Base-by-base conservation (phyloP, 2,113 vertebrate genomes). In the Galemys pyrenaicus region DNA sequence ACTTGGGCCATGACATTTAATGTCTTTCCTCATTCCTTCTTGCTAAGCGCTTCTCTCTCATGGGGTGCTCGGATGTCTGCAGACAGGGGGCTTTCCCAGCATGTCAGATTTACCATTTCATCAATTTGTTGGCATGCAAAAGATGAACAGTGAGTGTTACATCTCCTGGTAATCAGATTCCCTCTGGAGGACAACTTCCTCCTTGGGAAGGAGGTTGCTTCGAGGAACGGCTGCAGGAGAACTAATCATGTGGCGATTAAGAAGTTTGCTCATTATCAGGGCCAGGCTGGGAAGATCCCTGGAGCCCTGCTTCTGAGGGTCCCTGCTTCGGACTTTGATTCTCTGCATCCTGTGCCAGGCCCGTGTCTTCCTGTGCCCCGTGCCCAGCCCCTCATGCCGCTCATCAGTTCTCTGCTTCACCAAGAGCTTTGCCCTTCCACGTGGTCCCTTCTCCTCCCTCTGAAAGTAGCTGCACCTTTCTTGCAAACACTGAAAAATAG, bases 51-150 rank as follows among this genome's bases (percentile, higher is more conserved):
- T 56, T 60, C 17, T 82, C 7, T 87, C 26, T 11, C 3, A 9
- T 35, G 32, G 0, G 1, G 20, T 35, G 32, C 74, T 41, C 39
- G 16, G 82, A 41, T 9, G 16, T 95, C 62, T 87, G 46, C 73
- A 78, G 89, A 22, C 2, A 13, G 39, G n/a, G 74, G 84, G 77
- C 49, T 94, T 96, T 87, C 86, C 85, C 82, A n/a, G 44, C 20
- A 12, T 13, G 13, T 88, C 77, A 54, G 73, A 82, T 78, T 71
- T 65, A 56, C 22, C 49, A 11, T 62, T 26, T 78, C 73, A 37
- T 74, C 51, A 64, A 26, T 62, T 56, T 28, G 84, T 41, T 13
- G 12, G 39, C 28, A 10, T 3, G 10, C 0, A 2, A 46, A 89
- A 64, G 88, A 51, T 73, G 26, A 44, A 22, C 15, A 8, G 35